Base-by-base conservation (phyloP, 2,797 vertebrate genomes). In the Syngnathus rostellatus region DNA sequence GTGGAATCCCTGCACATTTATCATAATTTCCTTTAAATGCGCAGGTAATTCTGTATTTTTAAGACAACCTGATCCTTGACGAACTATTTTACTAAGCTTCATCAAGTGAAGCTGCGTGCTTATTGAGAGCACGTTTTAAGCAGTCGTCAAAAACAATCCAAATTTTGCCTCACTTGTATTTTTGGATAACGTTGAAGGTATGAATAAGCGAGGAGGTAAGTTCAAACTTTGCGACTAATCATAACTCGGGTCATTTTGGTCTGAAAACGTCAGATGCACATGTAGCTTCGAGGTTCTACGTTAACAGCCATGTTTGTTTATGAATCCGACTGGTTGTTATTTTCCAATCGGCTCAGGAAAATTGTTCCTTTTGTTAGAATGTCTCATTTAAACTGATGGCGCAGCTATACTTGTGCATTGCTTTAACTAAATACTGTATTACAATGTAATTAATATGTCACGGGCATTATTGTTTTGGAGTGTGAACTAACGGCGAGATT, bases 171-270 rank as follows among this genome's bases (percentile, higher is more conserved):
- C 5, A 54, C 14, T 2, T 8, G 12, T 43, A 25, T 3, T 62
- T 43, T 46, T 9, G 11, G 11, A 7, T 16, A 43, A 45, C 40
- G 21, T 7, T 16, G 53, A 37, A 74, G 70, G 23, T 64, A 89
- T 91, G 89, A 88, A 71, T 71, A 87, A 81, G 12, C 81, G 81
- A 68, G 84, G 87, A 68, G 86, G 89, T 89, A 78, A 72, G 78
- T 70, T 5, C 41, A 38, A 40, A 25, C 5, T 41, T 43, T 25
- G 39, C 8, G 14, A 41, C 16, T 46, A 37, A 21, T 61, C 5
- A n/a, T 21, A 11, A 16, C 39, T 41, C 2, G 41, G 6, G 19
- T 41, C 19, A 62, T 11, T 8, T 58, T 58, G 31, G 31, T 25
- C 31, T 58, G 31, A 16, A 58, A 16, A 38, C 12, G n/a, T 1